Percentiles rank a stretch among this genome's conserved stretches.
phyloP scores from a whole-genome alignment of 2,113 vertebrate species.

The Turnix velox region DNA sequence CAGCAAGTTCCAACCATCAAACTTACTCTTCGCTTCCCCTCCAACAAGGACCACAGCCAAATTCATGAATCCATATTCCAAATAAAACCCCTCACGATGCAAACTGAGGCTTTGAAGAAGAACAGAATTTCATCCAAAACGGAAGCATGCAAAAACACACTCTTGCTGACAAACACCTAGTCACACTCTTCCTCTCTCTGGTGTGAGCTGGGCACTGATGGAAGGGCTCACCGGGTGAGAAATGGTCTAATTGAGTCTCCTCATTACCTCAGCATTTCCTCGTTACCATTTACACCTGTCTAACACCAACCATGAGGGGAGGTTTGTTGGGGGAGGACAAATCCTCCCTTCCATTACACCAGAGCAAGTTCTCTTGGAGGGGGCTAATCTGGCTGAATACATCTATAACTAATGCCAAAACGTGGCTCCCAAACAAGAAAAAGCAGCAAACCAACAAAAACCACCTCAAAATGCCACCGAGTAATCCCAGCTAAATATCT shows the following conservation, averaged over 20 bases:
- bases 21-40: neutral
- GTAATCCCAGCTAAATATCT: neutral
- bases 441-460: neutral
- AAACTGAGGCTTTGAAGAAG: conserved; percentile 11
- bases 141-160: neutral
- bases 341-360: neutral
- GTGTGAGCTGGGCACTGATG: neutral
- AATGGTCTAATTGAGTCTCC: neutral
- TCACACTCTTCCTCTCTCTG: neutral
- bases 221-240: neutral
- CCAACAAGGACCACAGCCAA: neutral
- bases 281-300: neutral
- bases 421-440: neutral
- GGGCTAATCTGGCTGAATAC: neutral
- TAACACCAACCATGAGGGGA: neutral
- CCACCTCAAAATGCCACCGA: neutral
- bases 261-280: neutral
- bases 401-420: conserved; percentile 18
- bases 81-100: neutral
- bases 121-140: neutral
- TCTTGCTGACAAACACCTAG: accelerated
- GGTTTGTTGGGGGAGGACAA: neutral
- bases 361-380: neutral
- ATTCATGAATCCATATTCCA: neutral
- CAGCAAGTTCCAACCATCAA: neutral